These are phyloP conservation scores for Antechinus stuartii DNA, from an alignment of 2,113 vertebrate species.

Conservation along the genomic window DNA sequence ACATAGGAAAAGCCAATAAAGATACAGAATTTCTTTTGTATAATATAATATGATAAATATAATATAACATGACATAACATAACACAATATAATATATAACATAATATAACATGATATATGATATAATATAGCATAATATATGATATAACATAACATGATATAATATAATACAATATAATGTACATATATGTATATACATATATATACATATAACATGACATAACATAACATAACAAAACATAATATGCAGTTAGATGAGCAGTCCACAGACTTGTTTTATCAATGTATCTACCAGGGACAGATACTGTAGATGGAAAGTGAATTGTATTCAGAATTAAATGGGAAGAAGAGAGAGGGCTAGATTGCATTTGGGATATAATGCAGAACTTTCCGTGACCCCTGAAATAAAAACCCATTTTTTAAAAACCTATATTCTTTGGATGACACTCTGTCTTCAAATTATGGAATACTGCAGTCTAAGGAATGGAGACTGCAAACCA, in stretches of 20 bases:
- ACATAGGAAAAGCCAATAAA: background rate
- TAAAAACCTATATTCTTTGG: background rate
- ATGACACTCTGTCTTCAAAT: background rate
- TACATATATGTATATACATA: no score
- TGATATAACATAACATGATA: no score
- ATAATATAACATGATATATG: no score
- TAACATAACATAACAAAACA: no score
- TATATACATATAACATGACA: no score
- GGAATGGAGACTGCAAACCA: background rate
- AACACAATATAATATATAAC: no score
- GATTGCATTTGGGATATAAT: background rate
- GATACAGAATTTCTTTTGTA: background rate
- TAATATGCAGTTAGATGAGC: background rate
- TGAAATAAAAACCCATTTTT: background rate
- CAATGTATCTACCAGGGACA: background rate
- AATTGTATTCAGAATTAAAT: background rate
- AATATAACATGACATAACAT: no score
- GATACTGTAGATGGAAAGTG: background rate
- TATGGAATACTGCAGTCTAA: background rate
- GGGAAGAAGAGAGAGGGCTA: background rate
- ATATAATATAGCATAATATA: no score
- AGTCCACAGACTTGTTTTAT: background rate
- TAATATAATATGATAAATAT: background rate
- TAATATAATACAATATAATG: no score
- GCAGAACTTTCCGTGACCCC: background rate